Conservation (phyloP, 2,888 invertebrate species). For the Stramonita haemastoma region DNA sequence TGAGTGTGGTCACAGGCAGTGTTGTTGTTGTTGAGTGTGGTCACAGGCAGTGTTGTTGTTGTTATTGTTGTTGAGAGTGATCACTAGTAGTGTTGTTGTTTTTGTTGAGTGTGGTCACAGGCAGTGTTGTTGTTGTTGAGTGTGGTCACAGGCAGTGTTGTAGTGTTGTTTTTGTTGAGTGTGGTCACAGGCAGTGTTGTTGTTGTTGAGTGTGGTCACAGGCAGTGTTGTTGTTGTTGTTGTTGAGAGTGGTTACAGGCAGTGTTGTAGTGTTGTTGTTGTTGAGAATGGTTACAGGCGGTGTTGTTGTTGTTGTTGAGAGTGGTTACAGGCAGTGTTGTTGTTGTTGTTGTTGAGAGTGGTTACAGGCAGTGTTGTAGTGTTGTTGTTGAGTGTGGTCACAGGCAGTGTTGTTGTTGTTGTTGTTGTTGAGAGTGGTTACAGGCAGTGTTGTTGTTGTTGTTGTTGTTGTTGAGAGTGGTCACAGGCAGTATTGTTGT, state of each 20-base stretch:
- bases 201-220: not conserved
- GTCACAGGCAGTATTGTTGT: not conserved
- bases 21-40: too few species aligned
- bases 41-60: not conserved
- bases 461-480: conserved; percentile 45
- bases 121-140: not conserved
- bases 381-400: not conserved
- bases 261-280: conserved; percentile 40
- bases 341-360: not conserved
- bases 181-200: not conserved
- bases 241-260: conserved; percentile 40
- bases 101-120: conserved; percentile 79
- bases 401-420: not conserved
- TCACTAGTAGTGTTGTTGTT: not conserved
- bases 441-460: not conserved
- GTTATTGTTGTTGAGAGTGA: conserved; percentile 43
- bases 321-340: too few species aligned
- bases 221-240: not conserved
- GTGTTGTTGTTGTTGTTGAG: not conserved
- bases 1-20: too few species aligned
- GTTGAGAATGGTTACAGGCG: too few species aligned
- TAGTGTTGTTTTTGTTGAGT: conserved; percentile 42
- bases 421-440: not conserved
- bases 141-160: not conserved
- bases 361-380: not conserved